A percentile compares a stretch with the other conserved stretches of the same genome.
Conservation (phyloP, 92 coral and sea anemone genomes). For the Desmophyllum pertusum region DNA sequence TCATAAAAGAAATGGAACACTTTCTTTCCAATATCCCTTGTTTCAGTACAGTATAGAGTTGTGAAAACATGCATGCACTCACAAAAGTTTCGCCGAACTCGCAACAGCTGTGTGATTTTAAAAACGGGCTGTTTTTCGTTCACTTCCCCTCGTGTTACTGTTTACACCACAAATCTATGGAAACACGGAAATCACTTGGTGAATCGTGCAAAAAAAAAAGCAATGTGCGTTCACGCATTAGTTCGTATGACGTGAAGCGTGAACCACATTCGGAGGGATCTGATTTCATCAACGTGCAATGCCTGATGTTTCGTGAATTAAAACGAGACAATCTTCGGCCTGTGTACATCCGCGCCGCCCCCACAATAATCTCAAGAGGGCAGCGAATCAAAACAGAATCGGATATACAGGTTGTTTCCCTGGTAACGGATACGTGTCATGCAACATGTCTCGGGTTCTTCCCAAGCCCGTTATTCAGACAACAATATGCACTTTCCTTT, state of each 20-base stretch:
- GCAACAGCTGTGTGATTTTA: not conserved
- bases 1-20: not conserved
- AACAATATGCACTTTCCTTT: not conserved
- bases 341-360: not conserved
- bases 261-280: not conserved
- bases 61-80: not conserved
- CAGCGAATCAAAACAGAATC: not conserved
- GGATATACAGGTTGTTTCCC: not conserved
- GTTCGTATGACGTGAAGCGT: not conserved
- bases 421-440: slow-evolving; percentile 2
- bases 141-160: not conserved
- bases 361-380: not conserved
- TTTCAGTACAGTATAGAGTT: not conserved
- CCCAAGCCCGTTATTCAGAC: not conserved
- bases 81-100: not conserved
- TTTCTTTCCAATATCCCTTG: not conserved
- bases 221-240: not conserved
- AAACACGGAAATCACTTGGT: not conserved
- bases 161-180: not conserved
- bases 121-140: not conserved
- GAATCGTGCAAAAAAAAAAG: not conserved
- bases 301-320: not conserved
- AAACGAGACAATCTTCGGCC: not conserved
- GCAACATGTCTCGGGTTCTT: not conserved
- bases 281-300: not conserved